A percentile compares a stretch with the other conserved stretches of the same genome.
Evolutionary conservation across 1,140 invertebrate genomes (phyloP).

Genomic region (Pararge aegeria): DNA sequence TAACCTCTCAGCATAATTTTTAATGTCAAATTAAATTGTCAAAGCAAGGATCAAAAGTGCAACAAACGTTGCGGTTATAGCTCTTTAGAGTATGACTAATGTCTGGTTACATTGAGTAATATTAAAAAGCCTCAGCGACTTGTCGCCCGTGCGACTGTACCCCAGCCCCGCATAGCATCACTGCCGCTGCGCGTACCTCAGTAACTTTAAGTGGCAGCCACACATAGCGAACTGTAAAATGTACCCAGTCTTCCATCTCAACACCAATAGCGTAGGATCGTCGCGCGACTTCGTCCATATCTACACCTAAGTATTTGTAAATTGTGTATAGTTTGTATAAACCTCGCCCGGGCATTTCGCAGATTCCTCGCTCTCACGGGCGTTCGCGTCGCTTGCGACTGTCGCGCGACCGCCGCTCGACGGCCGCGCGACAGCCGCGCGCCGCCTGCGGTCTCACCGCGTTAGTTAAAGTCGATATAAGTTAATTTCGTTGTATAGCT

Average conservation of each 20-base stretch:
- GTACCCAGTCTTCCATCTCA: slow-evolving; percentile 60
- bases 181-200: slow-evolving; percentile 46
- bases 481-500: slow-evolving; percentile 41
- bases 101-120: too few species aligned
- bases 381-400: background rate
- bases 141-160: background rate
- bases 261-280: slow-evolving; percentile 42
- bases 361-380: slow-evolving; percentile 33
- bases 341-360: slow-evolving; percentile 36
- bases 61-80: too few species aligned
- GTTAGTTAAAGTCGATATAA: slow-evolving; percentile 27
- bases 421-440: background rate
- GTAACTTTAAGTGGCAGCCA: slow-evolving; percentile 40
- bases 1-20: too few species aligned
- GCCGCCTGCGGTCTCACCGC: background rate
- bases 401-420: background rate
- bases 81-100: too few species aligned
- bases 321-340: slow-evolving; percentile 48
- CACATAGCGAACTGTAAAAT: slow-evolving; percentile 29
- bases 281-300: slow-evolving; percentile 60
- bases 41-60: too few species aligned
- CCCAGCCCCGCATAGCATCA: slow-evolving; percentile 23
- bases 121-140: too few species aligned
- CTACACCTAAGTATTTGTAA: slow-evolving; percentile 57
- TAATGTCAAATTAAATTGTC: too few species aligned